These are phyloP conservation scores for Albula goreensis DNA, from an alignment of 2,113 vertebrate genomes.

Conservation along the genomic window DNA sequence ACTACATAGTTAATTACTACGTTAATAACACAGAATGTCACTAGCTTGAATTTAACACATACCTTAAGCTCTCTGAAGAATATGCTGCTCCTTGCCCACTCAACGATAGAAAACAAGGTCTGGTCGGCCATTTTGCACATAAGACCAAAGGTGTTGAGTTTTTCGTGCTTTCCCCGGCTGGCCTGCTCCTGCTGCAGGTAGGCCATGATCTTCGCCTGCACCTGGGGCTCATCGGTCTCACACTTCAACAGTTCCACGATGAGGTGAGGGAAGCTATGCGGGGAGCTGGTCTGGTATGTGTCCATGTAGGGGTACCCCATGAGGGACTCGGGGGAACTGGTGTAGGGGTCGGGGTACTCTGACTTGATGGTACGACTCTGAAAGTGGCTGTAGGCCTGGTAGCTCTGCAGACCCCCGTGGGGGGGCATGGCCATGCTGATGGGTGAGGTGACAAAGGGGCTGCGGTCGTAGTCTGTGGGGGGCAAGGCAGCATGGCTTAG, in stretches of 20 bases:
- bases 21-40: background rate
- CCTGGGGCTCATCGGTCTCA: constrained; percentile 93
- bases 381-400: constrained; percentile 93
- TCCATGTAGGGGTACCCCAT: constrained; percentile 96
- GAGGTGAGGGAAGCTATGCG: constrained; percentile 90
- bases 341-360: constrained; percentile 96
- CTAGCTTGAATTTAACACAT: constrained; percentile 55
- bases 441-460: constrained; percentile 93
- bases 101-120: constrained; percentile 97
- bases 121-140: constrained; percentile 99
- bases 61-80: constrained; percentile 99
- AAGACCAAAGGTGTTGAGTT: constrained; percentile 94
- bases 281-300: constrained; percentile 86
- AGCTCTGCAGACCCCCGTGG: constrained; percentile 90
- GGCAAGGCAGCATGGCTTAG: constrained; percentile 94
- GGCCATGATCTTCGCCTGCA: constrained; percentile 91
- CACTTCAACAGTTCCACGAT: constrained; percentile 97
- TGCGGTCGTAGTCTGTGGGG: constrained; percentile 94
- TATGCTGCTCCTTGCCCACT: constrained; percentile 97
- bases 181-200: constrained; percentile 96
- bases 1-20: too few species aligned
- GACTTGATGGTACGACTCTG: constrained; percentile 97
- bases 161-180: constrained; percentile 88
- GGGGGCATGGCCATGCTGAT: constrained; percentile 99
- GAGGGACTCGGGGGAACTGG: constrained; percentile 93